Evolutionary conservation across 2,113 vertebrate genomes (phyloP).

Genomic region (Nansenia antarctica): DNA sequence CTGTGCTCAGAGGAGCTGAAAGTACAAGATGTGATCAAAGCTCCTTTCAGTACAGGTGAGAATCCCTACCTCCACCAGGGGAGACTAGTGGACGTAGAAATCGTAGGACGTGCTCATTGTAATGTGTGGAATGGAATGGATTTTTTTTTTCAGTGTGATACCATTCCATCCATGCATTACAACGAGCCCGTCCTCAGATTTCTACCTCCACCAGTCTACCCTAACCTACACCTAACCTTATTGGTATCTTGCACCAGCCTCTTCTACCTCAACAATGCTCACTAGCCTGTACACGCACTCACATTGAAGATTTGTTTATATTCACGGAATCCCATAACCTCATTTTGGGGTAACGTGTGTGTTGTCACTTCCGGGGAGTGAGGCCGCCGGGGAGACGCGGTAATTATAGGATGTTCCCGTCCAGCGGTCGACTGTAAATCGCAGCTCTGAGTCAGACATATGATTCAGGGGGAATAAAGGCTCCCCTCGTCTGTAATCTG

Average conservation of each 20-base stretch:
- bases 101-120: too few relatives aligned
- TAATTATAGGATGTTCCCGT: constrained; percentile 70
- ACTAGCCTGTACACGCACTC: too few relatives aligned
- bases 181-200: background rate
- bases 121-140: too few relatives aligned
- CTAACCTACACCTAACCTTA: background rate
- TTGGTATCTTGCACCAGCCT: background rate
- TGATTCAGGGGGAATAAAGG: constrained; percentile 61
- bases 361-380: constrained; percentile 65
- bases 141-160: too few relatives aligned
- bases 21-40: constrained; percentile 50
- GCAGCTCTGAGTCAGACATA: constrained; percentile 60
- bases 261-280: constrained; percentile 39
- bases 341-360: constrained; percentile 60
- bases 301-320: constrained; percentile 68
- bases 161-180: background rate
- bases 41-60: constrained; percentile 55
- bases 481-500: constrained; percentile 55
- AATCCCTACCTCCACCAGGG: background rate
- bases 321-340: constrained; percentile 59
- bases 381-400: constrained; percentile 55
- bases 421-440: constrained; percentile 64
- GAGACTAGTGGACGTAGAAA: too few relatives aligned
- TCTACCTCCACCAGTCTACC: background rate
- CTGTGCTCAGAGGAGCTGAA: constrained; percentile 85